These are phyloP conservation scores for Bombus consobrinus DNA, from an alignment of 1,140 invertebrate genomes.

Conservation along the genomic window DNA sequence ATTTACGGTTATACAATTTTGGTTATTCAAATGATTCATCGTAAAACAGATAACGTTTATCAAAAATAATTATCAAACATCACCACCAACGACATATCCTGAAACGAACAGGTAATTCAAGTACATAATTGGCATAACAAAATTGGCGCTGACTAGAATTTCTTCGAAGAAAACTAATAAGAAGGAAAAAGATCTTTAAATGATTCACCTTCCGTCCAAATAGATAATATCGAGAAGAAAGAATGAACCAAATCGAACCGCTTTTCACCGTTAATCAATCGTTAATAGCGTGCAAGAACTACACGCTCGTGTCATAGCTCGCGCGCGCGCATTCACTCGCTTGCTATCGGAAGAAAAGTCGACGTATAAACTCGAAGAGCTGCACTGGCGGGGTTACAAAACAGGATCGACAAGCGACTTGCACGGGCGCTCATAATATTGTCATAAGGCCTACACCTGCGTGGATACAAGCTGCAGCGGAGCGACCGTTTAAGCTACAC, in stretches of 20 bases:
- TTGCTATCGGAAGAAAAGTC: slow-evolving; percentile 15
- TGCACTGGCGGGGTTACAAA: slow-evolving; percentile 62
- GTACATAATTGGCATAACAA: neutral
- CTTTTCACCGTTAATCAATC: neutral
- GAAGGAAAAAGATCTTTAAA: no score
- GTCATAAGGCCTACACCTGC: slow-evolving; percentile 71
- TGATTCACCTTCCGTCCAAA: neutral
- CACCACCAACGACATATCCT: no score
- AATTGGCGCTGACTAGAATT: neutral
- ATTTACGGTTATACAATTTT: neutral
- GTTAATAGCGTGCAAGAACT: neutral
- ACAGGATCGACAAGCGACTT: slow-evolving; percentile 62
- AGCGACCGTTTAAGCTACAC: slow-evolving; percentile 29
- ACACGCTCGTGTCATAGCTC: neutral
- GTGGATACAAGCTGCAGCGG: slow-evolving; percentile 4
- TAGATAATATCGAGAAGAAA: neutral
- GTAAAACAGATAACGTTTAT: neutral
- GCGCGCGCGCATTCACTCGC: neutral
- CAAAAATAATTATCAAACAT: no score
- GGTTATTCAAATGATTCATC: neutral
- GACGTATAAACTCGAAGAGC: slow-evolving; percentile 27
- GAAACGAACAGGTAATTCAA: no score
- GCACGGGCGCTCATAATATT: slow-evolving; percentile 75
- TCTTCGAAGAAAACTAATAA: neutral
- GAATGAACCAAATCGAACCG: neutral